Base-by-base conservation (phyloP, 2,113 vertebrate genomes). In the Dasypus novemcinctus region DNA sequence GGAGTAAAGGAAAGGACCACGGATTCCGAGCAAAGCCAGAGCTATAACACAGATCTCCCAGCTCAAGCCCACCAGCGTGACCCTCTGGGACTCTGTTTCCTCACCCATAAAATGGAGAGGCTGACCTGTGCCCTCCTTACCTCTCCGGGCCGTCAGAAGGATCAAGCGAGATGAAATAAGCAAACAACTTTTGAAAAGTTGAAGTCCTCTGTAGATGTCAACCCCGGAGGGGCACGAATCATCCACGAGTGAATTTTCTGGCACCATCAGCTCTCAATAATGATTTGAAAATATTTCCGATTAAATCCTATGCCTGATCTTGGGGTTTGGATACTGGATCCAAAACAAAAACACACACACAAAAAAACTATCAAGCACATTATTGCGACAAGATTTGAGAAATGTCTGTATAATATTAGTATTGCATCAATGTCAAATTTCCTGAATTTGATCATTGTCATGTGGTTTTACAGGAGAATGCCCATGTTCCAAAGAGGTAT, bases 81-180 rank as follows among this genome's bases (percentile, higher is more conserved):
- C 91, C 76, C 88, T 87, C 71, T 66, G 49, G 20, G 29, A 43
- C 74, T 90, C 96, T 92, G 72, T 93, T 81, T 93, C 76, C 72
- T 95, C 84, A 93, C 93, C 90, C 87, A 79, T 90, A 92, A 95
- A 97, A 97, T 94, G 87, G 92, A 93, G 80, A 85, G 23, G 36
- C 54, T 95, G 76, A 95, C 92, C 90, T 92, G 78, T 75, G 87
- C 80, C 92, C 87, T 84, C 25, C 36, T 90, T 90, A 64, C 43
- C 27, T 93, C 41, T 61, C 76, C 88, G 57, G 84, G 52, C 68
- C 92, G 21, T 85, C 79, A 63, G 82, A 86, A 93, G 90, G 93
- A 96, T 95, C 76, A 96, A 94, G 80, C 66, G 76, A 74, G 87
- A 97, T 96, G 41, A 90, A 93, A 64, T 49, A 81, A 49, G 27